Evolutionary conservation across 1,140 invertebrate genomes (phyloP), one percentile per base, ranked within the genome.

Genomic region (Chironomus tepperi): DNA sequence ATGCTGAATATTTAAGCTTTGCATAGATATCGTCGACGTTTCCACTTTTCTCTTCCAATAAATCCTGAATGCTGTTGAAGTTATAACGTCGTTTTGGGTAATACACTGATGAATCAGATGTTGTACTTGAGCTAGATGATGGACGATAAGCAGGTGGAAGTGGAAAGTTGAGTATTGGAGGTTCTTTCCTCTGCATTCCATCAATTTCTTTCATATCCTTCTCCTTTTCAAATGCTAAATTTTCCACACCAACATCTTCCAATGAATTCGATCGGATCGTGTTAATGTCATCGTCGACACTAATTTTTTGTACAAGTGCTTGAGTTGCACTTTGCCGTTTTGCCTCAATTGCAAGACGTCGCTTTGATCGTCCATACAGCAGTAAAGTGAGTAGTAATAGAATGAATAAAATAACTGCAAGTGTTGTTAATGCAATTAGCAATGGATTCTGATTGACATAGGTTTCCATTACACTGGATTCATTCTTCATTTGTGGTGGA

Each of bases 401-500:
- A 72, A 93, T 77, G 0, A 93, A 78, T 10, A 91, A 78, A 0
- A 91, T 76, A 0, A 87, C 87, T 7, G 87, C 83, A 43, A 86
- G 75, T 0, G 85, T 84, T 78, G 83, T 85, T 0, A 87, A 78
- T 1, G 81, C 77, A 9, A 82, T 79, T 72, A 82, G 65, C 1
- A 78, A 76, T 42, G 81, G 80, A 76, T 81, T 82, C 8, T 81
- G 77, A 24, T 77, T 83, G 18, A 87, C 83, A 1, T 86, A 87
- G 6, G 86, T 86, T 6, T 87, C 87, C 42, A 89, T 84, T 2
- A 89, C 83, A n/a, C 89, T 78, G 83, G 88, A 88, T 0, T 87
- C 87, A 43, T 89, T 88, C 75, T 88, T 85, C 24, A 85, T 83
- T 8, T 84, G 84, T 6, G 87, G 86, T 15, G 89, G 85, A 0